Percentiles rank a stretch among this genome's conserved stretches.
phyloP scores from a whole-genome alignment of 2,113 vertebrate genomes.

The Clarias magur region DNA sequence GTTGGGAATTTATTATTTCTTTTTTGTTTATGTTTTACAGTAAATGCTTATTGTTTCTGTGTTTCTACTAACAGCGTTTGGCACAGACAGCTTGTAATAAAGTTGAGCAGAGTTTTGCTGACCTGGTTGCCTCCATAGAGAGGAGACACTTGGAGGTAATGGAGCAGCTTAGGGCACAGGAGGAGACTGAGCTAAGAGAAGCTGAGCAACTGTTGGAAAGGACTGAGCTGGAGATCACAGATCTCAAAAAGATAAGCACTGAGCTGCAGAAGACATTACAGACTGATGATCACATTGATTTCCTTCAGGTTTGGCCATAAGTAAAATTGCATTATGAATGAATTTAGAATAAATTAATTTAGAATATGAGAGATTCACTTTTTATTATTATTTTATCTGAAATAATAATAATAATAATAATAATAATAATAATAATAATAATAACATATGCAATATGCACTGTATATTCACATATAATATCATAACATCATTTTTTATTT shows the following conservation, averaged over 20 bases:
- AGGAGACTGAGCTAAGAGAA: not conserved
- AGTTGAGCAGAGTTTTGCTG: not conserved
- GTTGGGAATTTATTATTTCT: no score
- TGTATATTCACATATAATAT: no score
- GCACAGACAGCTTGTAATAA: not conserved
- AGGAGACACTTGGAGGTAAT: not conserved
- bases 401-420: no score
- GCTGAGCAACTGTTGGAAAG: not conserved
- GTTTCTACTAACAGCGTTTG: no score
- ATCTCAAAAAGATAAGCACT: slow-evolving; percentile 4
- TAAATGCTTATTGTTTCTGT: no score
- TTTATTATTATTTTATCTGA: no score
- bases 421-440: not conserved
- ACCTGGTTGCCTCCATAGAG: slow-evolving; percentile 7
- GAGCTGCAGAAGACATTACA: not conserved
- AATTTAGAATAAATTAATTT: no score
- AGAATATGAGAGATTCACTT: no score
- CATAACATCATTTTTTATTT: not conserved
- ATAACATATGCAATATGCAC: no score
- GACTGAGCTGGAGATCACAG: slow-evolving; percentile 13
- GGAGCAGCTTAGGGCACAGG: not conserved
- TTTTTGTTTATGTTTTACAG: no score
- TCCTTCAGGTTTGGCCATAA: slow-evolving; percentile 32
- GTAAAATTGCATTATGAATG: no score
- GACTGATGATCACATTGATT: slow-evolving; percentile 11